phyloP scores from a whole-genome alignment of 2,113 vertebrate species.

The Pycnonotus jocosus region DNA sequence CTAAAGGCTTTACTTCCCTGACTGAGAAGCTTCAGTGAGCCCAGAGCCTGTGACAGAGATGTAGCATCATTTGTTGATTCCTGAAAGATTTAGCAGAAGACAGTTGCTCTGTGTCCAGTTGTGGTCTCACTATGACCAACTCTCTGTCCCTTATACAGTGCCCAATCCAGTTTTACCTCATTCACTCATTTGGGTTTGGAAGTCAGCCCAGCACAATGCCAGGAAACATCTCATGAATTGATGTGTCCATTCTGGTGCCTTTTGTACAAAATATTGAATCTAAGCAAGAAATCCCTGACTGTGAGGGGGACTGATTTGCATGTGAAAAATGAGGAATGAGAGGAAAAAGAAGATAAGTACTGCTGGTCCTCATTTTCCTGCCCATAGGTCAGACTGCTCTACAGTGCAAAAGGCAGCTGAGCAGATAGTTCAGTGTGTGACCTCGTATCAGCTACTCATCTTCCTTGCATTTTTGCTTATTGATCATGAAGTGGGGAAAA shows the following conservation, averaged over 20 bases:
- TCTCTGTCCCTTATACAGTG: not conserved
- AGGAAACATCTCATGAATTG: not conserved
- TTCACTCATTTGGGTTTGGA: not conserved
- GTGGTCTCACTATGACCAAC: not conserved
- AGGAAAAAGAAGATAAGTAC: not conserved
- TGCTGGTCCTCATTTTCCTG: not conserved
- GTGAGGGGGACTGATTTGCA: not conserved
- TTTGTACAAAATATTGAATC: not conserved
- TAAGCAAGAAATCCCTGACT: not conserved
- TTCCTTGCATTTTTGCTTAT: not conserved
- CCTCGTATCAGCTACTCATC: not conserved
- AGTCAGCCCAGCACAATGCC: not conserved
- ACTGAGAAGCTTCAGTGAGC: not conserved
- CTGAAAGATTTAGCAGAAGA: not conserved
- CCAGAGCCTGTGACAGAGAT: not conserved
- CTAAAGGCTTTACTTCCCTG: not conserved
- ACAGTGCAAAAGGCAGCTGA: not conserved
- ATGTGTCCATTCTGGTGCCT: not conserved
- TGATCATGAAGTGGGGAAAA: not conserved
- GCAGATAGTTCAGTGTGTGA: not conserved
- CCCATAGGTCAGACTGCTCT: not conserved
- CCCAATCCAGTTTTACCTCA: not conserved
- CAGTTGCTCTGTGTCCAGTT: not conserved
- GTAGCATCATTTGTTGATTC: not conserved
- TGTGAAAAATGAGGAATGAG: not conserved